Evolutionary conservation across 2,888 invertebrate genomes (phyloP).

Genomic region (Lasioglossum vierecki): DNA sequence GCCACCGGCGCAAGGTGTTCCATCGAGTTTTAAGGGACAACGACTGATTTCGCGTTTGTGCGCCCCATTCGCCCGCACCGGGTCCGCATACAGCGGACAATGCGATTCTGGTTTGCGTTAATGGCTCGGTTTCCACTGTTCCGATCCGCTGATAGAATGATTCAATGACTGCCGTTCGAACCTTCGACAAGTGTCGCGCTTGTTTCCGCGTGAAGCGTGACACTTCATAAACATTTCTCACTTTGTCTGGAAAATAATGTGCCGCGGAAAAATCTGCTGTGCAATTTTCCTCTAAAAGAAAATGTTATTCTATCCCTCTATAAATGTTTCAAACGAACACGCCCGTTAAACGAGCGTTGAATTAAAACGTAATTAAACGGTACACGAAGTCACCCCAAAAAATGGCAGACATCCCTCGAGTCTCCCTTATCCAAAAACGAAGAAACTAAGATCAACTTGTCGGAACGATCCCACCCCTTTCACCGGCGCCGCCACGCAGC

Average conservation of each 20-base stretch:
- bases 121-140: constrained; percentile 14
- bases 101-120: constrained; percentile 9
- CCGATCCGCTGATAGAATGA: neutral
- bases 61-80: neutral
- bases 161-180: neutral
- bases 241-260: neutral
- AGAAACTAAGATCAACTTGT: neutral
- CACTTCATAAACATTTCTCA: neutral
- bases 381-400: neutral
- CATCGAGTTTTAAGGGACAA: constrained; percentile 8
- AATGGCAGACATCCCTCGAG: neutral
- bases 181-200: constrained; percentile 5
- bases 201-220: neutral
- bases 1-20: constrained; percentile 7
- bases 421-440: neutral
- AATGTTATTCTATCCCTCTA: too few species aligned
- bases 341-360: too few species aligned
- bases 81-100: neutral
- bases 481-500: neutral
- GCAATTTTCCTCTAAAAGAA: too few species aligned
- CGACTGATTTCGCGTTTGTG: neutral
- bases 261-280: neutral
- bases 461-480: neutral
- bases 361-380: neutral
- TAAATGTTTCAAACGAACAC: too few species aligned